Conservation (phyloP, 2,113 vertebrate genomes). For the Oenanthe melanoleuca region DNA sequence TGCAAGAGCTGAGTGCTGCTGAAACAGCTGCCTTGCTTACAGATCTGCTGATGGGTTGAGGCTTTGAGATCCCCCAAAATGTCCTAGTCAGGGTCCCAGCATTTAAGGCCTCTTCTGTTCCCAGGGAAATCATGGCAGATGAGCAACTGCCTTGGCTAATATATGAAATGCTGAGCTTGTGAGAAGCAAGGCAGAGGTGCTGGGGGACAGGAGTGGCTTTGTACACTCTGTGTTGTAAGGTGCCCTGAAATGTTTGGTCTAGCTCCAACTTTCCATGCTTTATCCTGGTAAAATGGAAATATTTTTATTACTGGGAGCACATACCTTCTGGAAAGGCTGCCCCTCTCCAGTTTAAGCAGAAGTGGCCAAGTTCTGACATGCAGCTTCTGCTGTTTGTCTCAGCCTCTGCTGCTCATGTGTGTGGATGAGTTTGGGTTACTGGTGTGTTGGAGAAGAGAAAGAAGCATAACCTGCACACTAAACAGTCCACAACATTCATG, state of each 20-base stretch:
- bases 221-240: not conserved
- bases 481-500: not conserved
- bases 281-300: not conserved
- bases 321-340: not conserved
- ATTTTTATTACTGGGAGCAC: not conserved
- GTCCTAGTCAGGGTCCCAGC: not conserved
- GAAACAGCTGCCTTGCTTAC: not conserved
- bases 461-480: not conserved
- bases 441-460: not conserved
- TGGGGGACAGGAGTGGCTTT: not conserved
- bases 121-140: not conserved
- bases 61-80: not conserved
- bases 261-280: not conserved
- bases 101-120: not conserved
- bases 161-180: not conserved
- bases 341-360: not conserved
- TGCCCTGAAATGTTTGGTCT: not conserved
- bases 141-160: not conserved
- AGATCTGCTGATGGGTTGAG: not conserved
- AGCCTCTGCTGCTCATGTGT: not conserved
- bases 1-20: not conserved
- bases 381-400: not conserved
- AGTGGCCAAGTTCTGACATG: not conserved
- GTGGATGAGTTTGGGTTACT: not conserved
- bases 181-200: not conserved